Evolutionary conservation across 2,888 invertebrate genomes (phyloP).

Genomic region (Thymelicus acteon): DNA sequence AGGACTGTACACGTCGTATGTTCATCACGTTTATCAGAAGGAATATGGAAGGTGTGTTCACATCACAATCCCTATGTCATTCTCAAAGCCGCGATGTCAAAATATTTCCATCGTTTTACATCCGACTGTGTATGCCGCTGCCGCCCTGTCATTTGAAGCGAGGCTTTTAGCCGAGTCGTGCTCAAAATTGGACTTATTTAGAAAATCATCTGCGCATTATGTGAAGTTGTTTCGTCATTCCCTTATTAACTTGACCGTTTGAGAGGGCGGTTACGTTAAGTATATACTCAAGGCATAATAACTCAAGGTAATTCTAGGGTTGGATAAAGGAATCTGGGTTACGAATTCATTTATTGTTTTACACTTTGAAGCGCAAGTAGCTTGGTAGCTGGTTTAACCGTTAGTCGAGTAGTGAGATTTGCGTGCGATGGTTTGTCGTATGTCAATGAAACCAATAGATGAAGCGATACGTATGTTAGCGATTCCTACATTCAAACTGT

Average conservation of each 20-base stretch:
- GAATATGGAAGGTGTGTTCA: background rate
- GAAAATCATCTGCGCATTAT: conserved; percentile 18
- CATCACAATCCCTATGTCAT: conserved; percentile 39
- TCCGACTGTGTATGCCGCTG: background rate
- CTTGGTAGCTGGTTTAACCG: too few species aligned
- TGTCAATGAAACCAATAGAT: too few species aligned
- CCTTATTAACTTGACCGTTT: background rate
- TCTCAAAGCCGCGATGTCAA: conserved; percentile 44
- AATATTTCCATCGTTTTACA: conserved; percentile 26
- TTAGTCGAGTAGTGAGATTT: too few species aligned
- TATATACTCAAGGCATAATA: too few species aligned
- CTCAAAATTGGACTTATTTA: conserved; percentile 42
- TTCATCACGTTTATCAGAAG: too few species aligned
- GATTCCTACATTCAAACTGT: too few species aligned
- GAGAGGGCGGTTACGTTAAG: background rate
- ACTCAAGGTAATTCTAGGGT: background rate
- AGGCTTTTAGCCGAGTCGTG: background rate
- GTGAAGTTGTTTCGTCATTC: conserved; percentile 20
- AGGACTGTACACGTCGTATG: too few species aligned
- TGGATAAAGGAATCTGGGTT: too few species aligned
- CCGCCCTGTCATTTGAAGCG: conserved; percentile 42
- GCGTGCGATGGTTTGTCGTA: too few species aligned
- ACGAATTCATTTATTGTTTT: too few species aligned
- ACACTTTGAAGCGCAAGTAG: too few species aligned
- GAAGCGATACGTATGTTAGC: too few species aligned